Evolutionary conservation across 2,113 vertebrate genomes (phyloP).

Genomic region (Cygnus atratus): DNA sequence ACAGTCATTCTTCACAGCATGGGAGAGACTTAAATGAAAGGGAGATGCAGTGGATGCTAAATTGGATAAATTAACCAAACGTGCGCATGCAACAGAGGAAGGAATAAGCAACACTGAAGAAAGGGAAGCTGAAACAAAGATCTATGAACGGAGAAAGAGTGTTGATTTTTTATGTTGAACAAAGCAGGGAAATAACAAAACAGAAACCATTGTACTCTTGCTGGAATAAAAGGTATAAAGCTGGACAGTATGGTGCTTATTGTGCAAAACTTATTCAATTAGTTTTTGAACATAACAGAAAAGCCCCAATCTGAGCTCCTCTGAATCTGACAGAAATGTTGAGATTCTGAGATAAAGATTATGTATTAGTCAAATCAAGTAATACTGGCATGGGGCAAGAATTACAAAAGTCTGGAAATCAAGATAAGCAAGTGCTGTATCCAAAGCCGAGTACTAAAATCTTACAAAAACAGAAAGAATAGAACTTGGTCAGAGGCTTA

Average conservation of each 20-base stretch:
- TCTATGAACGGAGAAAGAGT: conserved; percentile 23
- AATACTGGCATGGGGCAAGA: background rate
- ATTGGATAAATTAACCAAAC: conserved; percentile 69
- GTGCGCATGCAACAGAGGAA: conserved; percentile 53
- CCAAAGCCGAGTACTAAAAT: background rate
- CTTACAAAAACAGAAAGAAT: background rate
- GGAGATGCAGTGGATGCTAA: conserved; percentile 46
- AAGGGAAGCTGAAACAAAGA: conserved; percentile 46
- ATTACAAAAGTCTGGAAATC: background rate
- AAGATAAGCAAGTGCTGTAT: background rate
- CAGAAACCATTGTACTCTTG: background rate
- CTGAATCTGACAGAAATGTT: background rate
- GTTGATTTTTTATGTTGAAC: conserved; percentile 47
- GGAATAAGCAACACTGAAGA: conserved; percentile 32
- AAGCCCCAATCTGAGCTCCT: background rate
- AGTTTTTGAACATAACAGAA: background rate
- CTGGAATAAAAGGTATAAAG: background rate
- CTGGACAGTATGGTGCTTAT: background rate
- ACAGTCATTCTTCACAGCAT: conserved; percentile 64
- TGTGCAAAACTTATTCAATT: conserved; percentile 4
- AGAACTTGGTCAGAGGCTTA: background rate
- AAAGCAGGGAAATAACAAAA: conserved; percentile 48
- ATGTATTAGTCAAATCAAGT: background rate
- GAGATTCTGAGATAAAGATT: background rate
- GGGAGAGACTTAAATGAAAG: conserved; percentile 23